phyloP scores from a whole-genome alignment of 2,888 invertebrate species.

The Griposia aprilina region DNA sequence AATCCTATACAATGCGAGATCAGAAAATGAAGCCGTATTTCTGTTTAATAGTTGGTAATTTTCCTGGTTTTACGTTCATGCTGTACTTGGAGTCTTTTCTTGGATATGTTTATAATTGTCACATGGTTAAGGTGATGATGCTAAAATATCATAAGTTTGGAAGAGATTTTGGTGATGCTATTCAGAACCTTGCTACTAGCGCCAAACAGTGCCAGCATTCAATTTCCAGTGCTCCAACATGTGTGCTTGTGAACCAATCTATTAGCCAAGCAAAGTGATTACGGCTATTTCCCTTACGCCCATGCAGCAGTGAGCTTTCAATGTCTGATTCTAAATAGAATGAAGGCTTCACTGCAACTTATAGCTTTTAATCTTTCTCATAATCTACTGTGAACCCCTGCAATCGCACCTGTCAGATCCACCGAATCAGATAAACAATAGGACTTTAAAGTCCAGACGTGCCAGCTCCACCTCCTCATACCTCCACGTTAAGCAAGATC shows the following conservation, averaged over 20 bases:
- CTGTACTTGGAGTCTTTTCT: too few species aligned
- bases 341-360: not conserved
- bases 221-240: not conserved
- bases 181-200: not conserved
- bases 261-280: too few species aligned
- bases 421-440: not conserved
- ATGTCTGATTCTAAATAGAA: not conserved
- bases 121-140: too few species aligned
- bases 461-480: not conserved
- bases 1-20: too few species aligned
- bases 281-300: not conserved
- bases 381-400: too few species aligned
- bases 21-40: not conserved
- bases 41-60: too few species aligned
- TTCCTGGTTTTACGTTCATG: not conserved
- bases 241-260: not conserved
- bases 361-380: too few species aligned
- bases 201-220: not conserved
- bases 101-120: too few species aligned
- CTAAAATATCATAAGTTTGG: not conserved
- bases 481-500: slow-evolving; percentile 24
- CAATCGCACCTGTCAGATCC: not conserved
- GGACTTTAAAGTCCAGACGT: not conserved
- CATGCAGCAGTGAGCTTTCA: not conserved
- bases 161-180: not conserved